Evolutionary conservation across 2,888 invertebrate genomes (phyloP), one percentile per base, ranked within the genome.

Genomic region (Amiota mariae): DNA sequence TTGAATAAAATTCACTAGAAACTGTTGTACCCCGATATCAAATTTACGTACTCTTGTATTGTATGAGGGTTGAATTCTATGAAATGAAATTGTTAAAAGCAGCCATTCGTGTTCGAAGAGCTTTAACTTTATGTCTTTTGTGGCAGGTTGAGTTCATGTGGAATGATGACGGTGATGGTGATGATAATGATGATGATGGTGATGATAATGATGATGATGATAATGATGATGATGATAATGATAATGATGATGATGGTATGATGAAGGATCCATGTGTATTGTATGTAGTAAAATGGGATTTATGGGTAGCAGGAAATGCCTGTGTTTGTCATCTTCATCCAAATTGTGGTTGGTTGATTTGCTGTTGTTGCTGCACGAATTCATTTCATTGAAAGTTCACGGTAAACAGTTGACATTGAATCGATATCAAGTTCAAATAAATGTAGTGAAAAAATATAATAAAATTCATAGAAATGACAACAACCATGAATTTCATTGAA

Each of bases 401-500:
- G 77, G 77, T 77, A 79, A 80, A 76, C 74, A 82, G 78, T 82
- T 84, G 85, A 84, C 81, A 82, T 81, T 81, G 79, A 82, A 84
- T 85, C 85, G 81, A 84, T 84, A 83, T 78, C 76, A 78, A 82
- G 81, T 81, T 81, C 72, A 82, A 77, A 49, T 51, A 47, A 11
- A 24, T 24, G 24, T 1, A 24, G 2, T 1, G 24, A 24, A 24
- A 18, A 18, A 18, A 10, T 0, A 3, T 24, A 24, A 3, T 24
- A n/a, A 51, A 12, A 51, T 51, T 36, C 59, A 2, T 59, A 54
- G 13, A 54, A n/a, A 54, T 6, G 13, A 10, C 54, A 54, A 54
- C 54, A 54, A 12, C 12, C 13, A n/a, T 54, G 54, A 54, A 36
- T 36, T 36, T 54, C n/a, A n/a, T 54, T 54, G 12, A 54, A 54